Evolutionary conservation across 2,888 invertebrate genomes (phyloP), one percentile per base, ranked within the genome.

Genomic region (Melipona beecheii): DNA sequence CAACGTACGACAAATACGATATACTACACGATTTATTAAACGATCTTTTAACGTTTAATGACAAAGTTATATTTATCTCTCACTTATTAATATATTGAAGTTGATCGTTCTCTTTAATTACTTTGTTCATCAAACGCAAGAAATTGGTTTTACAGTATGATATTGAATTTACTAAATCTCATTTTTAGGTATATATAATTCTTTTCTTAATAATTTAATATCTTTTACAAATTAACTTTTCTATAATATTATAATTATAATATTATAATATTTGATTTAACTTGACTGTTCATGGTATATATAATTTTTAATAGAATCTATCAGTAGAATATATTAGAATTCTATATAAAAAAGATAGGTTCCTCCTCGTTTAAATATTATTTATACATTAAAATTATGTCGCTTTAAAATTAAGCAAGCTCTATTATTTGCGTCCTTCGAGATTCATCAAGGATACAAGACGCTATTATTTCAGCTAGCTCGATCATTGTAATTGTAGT

Each of bases 391-490:
- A n/a, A 68, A 60, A 68, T 68, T 52, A 60, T 74, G 66, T 36
- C 15, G 52, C 65, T 78, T 73, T 27, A 43, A 66, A 66, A n/a
- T 4, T 36, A 21, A 54, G 68, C 58, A 62, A 69, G 43, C 17
- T 36, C 31, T 43, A 69, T 60, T 52, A 50, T 80, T 83, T 79
- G 56, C 66, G 91, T 89, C 93, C 93, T 92, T 91, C 90, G 87
- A 86, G 88, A 87, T 86, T 87, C 87, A 78, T 90, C 91, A 91
- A 88, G 91, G 91, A 90, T 88, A 84, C 84, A 82, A 72, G 85
- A 78, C 68, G 76, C 86, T 90, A 92, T 93, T 93, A 92, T 92
- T 93, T 92, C 92, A 90, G 88, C 88, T 88, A 91, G 89, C 82
- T 49, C 24, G 64, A 27, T 36, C 60, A 36, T 74, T 72, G 50